Evolutionary conservation across 2,888 invertebrate species (phyloP).

Genomic region (Archips xylosteana): DNA sequence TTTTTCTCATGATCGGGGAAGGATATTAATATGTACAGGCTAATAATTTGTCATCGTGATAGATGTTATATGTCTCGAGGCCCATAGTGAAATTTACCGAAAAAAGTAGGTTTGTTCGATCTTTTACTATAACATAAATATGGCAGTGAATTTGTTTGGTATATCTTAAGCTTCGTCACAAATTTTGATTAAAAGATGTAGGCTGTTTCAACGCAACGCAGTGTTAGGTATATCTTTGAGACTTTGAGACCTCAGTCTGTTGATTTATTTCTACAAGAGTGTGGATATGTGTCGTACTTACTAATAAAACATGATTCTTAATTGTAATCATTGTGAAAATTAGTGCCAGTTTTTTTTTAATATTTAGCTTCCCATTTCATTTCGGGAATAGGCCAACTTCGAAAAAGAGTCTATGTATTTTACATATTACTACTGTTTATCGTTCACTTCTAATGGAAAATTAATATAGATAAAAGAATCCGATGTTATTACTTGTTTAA

Average conservation of each 20-base stretch:
- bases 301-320: too few relatives aligned
- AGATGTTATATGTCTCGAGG: conserved; percentile 6
- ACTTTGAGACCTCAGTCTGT: not conserved
- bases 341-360: too few relatives aligned
- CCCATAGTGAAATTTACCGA: not conserved
- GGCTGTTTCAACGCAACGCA: not conserved
- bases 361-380: too few relatives aligned
- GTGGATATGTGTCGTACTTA: not conserved
- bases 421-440: too few relatives aligned
- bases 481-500: not conserved
- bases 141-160: not conserved
- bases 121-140: not conserved
- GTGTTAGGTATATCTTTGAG: not conserved
- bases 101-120: conserved; percentile 6
- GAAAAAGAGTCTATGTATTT: too few relatives aligned
- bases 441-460: not conserved
- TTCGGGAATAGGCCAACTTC: too few relatives aligned
- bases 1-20: conserved; percentile 9
- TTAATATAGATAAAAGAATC: not conserved
- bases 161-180: not conserved
- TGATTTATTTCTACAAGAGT: not conserved
- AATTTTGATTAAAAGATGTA: too few relatives aligned
- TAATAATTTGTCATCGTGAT: conserved; percentile 21
- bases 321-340: too few relatives aligned
- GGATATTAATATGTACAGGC: conserved; percentile 18